These are phyloP conservation scores for Buathra laborator DNA, from an alignment of 2,888 invertebrate genomes.

Conservation along the genomic window DNA sequence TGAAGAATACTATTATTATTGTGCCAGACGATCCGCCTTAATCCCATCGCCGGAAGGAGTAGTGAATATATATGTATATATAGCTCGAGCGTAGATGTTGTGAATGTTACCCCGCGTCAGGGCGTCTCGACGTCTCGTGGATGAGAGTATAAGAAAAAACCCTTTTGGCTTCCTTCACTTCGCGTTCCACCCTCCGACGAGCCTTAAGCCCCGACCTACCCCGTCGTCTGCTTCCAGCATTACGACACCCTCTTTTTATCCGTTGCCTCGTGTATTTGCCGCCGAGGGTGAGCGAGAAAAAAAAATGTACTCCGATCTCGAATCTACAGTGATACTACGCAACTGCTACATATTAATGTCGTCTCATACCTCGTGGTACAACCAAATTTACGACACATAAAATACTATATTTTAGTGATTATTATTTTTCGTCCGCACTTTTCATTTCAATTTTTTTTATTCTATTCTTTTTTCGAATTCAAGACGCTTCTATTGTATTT, in stretches of 20 bases:
- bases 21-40: slow-evolving; percentile 50
- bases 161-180: slow-evolving; percentile 59
- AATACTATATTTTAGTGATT: too few species aligned
- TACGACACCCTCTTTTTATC: slow-evolving; percentile 15
- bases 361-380: neutral
- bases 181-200: slow-evolving; percentile 41
- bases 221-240: slow-evolving; percentile 41
- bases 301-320: neutral
- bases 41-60: slow-evolving; percentile 42
- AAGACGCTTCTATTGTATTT: neutral
- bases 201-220: slow-evolving; percentile 64
- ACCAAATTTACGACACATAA: neutral
- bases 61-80: neutral
- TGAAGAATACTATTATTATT: slow-evolving; percentile 1
- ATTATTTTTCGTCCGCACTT: neutral
- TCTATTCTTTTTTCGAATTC: neutral
- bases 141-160: slow-evolving; percentile 42
- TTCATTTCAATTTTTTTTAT: neutral
- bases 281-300: slow-evolving; percentile 8
- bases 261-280: neutral
- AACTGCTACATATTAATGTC: neutral
- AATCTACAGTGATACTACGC: neutral
- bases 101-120: slow-evolving; percentile 46
- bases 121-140: slow-evolving; percentile 57
- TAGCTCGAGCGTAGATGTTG: slow-evolving; percentile 25